Base-by-base conservation (phyloP, 2,797 vertebrate species). In the Pempheris klunzingeri region DNA sequence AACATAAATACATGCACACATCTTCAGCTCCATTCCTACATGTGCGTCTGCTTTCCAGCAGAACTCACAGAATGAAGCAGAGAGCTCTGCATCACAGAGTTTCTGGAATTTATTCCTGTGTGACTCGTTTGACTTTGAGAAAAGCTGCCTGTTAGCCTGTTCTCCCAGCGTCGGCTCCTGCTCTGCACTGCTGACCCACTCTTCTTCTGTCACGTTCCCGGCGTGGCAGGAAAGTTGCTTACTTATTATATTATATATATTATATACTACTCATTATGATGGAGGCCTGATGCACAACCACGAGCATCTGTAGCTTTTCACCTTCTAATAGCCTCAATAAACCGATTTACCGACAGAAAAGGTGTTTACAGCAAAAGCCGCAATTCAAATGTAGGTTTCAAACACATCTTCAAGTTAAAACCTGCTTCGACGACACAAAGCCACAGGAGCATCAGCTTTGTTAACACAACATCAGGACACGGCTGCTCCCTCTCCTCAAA, bases 91-190 rank as follows among this genome's bases (percentile, higher is more conserved):
- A 32, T 26, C 3, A 32, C 58, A 65, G 28, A 38, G 39, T 43
- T 44, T 34, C 28, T 61, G 36, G 14, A 8, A 3, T 68, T 64
- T 43, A 63, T 55, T 77, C 30, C 12, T 59, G 5, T 1, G 20
- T 74, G 66, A 70, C 11, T 20, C 34, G 49, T 57, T 22, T 58
- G 53, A 71, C 73, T 59, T 80, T 44, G 30, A 62, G 32, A 62
- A 68, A 82, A 67, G 34, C 44, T 26, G 62, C 15, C 9, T 57
- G 44, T 65, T 68, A 66, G 44, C n/a, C 58, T 50, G 32, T 30
- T 65, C 20, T 46, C 14, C 4, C 24, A 60, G 39, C 36, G 15
- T n/a, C 58, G 57, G 41, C 44, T 64, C 47, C 9, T 59, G 30
- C 41, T 32, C 77, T 13, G 13, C 18, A 55, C n/a, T 18, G 11